These are phyloP conservation scores for Aplodontia rufa DNA, from an alignment of 2,113 vertebrate genomes.

Conservation along the genomic window DNA sequence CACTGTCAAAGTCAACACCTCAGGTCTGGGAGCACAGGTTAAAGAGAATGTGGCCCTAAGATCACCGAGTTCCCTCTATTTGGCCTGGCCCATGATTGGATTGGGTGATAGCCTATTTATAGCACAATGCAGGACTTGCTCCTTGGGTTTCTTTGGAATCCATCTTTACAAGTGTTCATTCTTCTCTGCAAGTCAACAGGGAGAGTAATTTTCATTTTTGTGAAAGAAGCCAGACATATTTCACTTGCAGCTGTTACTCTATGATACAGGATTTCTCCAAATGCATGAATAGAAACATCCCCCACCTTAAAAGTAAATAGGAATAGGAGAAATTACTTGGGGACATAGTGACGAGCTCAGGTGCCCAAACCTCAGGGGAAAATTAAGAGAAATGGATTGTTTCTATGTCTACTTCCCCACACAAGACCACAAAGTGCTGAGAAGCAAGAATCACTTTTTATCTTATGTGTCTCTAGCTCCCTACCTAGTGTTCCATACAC, in stretches of 20 bases:
- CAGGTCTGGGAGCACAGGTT: conserved; percentile 51
- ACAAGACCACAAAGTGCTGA: background rate
- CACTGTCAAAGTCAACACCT: conserved; percentile 60
- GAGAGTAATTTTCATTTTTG: conserved; percentile 26
- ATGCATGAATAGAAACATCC: conserved; percentile 6
- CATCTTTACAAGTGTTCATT: conserved; percentile 33
- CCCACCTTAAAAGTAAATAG: background rate
- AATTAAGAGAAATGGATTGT: background rate
- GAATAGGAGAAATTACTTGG: background rate
- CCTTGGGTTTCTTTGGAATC: conserved; percentile 20
- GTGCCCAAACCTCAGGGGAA: background rate
- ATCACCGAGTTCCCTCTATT: background rate
- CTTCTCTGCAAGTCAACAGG: conserved; percentile 48
- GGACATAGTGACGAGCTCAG: background rate
- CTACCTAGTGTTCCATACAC: background rate
- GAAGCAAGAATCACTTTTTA: background rate
- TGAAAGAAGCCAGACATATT: conserved; percentile 33
- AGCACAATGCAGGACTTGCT: background rate
- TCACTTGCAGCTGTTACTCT: conserved; percentile 15
- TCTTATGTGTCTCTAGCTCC: background rate
- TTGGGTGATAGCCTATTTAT: background rate
- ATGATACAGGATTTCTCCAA: conserved; percentile 27
- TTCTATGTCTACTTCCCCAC: background rate
- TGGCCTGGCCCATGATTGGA: background rate
- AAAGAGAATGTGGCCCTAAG: background rate